Evolutionary conservation across 1,140 invertebrate species (phyloP).

Genomic region (Zaprionus lachaisei): DNA sequence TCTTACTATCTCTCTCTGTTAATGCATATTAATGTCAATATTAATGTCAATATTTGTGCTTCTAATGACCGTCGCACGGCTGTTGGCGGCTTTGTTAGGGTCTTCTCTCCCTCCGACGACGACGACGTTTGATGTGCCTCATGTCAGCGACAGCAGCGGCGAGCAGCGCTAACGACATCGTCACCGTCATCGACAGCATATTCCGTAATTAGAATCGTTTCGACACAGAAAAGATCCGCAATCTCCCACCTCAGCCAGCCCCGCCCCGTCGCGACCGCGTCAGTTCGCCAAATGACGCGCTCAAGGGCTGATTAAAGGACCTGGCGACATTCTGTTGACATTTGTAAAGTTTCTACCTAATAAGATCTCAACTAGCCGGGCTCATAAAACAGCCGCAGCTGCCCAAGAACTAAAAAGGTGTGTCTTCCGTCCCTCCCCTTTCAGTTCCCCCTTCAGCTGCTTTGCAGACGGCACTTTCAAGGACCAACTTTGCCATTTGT

Average conservation of each 20-base stretch:
- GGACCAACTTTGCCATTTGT: constrained; percentile 64
- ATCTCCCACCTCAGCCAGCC: neutral
- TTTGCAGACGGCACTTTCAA: constrained; percentile 36
- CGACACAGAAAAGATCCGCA: constrained; percentile 6
- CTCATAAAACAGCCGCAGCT: constrained; percentile 52
- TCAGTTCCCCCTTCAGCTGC: neutral
- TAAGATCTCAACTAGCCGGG: constrained; percentile 53
- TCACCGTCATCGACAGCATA: constrained; percentile 61
- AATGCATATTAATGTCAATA: constrained; percentile 83
- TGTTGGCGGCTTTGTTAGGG: constrained; percentile 71
- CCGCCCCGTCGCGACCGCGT: neutral
- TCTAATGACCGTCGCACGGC: constrained; percentile 70
- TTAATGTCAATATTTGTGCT: constrained; percentile 78
- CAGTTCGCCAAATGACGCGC: neutral
- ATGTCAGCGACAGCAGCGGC: constrained; percentile 16
- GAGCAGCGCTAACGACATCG: constrained; percentile 49
- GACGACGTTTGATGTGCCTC: constrained; percentile 59
- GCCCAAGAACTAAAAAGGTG: constrained; percentile 26
- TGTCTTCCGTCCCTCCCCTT: neutral
- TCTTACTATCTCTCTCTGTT: constrained; percentile 48
- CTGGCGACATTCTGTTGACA: constrained; percentile 71
- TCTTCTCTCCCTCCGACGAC: constrained; percentile 5
- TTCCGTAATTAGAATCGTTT: constrained; percentile 63
- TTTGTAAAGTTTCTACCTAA: constrained; percentile 69
- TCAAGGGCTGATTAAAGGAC: constrained; percentile 69